Base-by-base conservation (phyloP, 2,113 vertebrate genomes). In the Aix galericulata region DNA sequence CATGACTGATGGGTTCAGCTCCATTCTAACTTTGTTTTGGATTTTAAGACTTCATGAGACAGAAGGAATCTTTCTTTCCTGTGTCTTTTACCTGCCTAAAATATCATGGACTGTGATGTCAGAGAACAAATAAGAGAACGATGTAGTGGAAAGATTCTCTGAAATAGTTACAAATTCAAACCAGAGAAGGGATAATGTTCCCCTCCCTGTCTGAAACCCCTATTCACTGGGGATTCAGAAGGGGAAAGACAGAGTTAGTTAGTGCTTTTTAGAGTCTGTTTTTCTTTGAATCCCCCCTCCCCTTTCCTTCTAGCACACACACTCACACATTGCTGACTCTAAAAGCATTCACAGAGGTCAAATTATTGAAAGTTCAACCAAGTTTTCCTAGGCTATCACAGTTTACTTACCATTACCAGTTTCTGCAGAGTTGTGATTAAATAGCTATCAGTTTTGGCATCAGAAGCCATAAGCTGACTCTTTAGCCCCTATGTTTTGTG, bases 291-390 rank as follows among this genome's bases (percentile, higher is more conserved):
- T 97, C 82, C 68, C 86, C 86, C 60, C 72, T 68, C 68, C 18
- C 63, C 79, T 74, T 10, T 89, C 64, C n/a, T 93, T 93, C 80
- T 72, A 93, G 44, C 38, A 93, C 71, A 88, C 67, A 62, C 74
- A 96, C 95, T 66, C 56, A 76, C 53, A n/a, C 86, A 68, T 46
- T 95, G 76, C 86, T 96, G 89, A 78, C 36, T 89, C 67, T 89
- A 94, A 97, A 95, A 97, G 90, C 87, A 75, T 88, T 90, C 58
- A 26, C 74, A 96, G 71, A 94, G 84, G 88, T 97, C 95, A 97
- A 82, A 96, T 93, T 95, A 96, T 95, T 63, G 89, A 90, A 97
- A 96, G 85, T 88, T 95, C 95, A 96, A 96, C 91, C 38, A 95
- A 89, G 78, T 97, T 97, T 97, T 95, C 79, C 89, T 96, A 93